Evolutionary conservation across 2,113 vertebrate species (phyloP), one percentile per base, ranked within the genome.

Genomic region (Phrynosoma platyrhinos): DNA sequence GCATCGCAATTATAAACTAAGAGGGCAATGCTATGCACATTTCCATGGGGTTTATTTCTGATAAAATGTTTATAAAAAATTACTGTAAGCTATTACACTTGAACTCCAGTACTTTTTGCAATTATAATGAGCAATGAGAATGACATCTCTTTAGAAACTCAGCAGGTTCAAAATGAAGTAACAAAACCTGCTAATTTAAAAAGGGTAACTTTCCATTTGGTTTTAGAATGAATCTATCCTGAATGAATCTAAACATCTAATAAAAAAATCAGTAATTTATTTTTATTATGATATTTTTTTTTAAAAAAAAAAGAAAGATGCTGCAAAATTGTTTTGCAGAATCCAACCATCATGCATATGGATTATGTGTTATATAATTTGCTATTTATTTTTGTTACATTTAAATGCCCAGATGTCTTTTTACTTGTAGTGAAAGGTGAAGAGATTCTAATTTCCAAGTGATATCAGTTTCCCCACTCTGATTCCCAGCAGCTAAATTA

Each of bases 371-470:
- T 40, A 82, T 79, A 88, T 20, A 85, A 84, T 75, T 85, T 76
- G 40, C 42, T 47, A 55, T 53, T 55, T 76, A 68, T 64, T 85
- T 89, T 78, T 77, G n/a, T 69, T 82, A 64, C 21, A 68, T 83
- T 82, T 55, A 18, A 85, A 64, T 82, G 42, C 79, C 47, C 47
- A 89, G 32, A 86, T 86, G 71, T 30, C 72, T 86, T 86, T 42
- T 58, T 85, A 30, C 53, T 53, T 52, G 71, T 82, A 76, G 86
- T 83, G 62, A 21, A 58, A 88, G 72, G 80, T 83, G 80, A 83
- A 91, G 84, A 91, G 0, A 71, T 91, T 91, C 74, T 1, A 87
- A 81, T 91, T 96, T 91, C 87, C 32, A 82, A 91, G 78, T 85
- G 87, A 90, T 91, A 93, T 81, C 58, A 86, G 6, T 47, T 81